Base-by-base conservation (phyloP, 1,140 invertebrate genomes). In the Drosophila orena region DNA sequence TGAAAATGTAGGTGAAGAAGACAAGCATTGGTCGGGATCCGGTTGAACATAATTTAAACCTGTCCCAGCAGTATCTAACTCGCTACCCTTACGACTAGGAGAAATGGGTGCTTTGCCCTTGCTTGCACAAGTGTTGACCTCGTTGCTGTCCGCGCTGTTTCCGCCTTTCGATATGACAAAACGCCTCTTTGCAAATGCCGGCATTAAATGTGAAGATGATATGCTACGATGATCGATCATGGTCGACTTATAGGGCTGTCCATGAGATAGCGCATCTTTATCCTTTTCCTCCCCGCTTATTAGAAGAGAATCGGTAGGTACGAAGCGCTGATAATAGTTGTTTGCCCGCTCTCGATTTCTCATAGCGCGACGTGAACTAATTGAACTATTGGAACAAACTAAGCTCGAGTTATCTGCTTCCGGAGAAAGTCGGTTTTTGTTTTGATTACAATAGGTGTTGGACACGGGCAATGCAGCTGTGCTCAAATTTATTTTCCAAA, bases 121-220 rank as follows among this genome's bases (percentile, higher is more conserved):
- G 49, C 27, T 17, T 52, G 55, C 66, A n/a, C 22, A n/a, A 22
- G 66, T 70, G 22, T 59, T 69, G 27, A 37, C 56, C 10, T 79
- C 76, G 68, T n/a, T 70, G 27, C 54, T 27, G 14, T 73, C 72
- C n/a, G 24, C 35, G 4, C 15, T 34, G 20, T 0, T 43, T 20
- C 44, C 38, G 8, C 53, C 50, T 40, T 47, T 43, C 34, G 58
- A 24, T 37, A 57, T 44, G 1, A 66, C 64, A 15, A 85, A 77
- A 4, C 89, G 81, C 8, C 78, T 72, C 40, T 92, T 92, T 0
- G 74, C 86, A 84, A 92, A 92, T 10, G 90, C 90, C 24, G 91
- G 91, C 91, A 92, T 91, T 62, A 92, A 81, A 77, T 92, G 88
- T 1, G 91, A 79, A n/a, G 90, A 91, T 6, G 91, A 92, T 59